A percentile compares a stretch with the other conserved stretches of the same genome.
Conservation (phyloP, 2,888 invertebrate genomes). For the Scaptomyza caliginosa region DNA sequence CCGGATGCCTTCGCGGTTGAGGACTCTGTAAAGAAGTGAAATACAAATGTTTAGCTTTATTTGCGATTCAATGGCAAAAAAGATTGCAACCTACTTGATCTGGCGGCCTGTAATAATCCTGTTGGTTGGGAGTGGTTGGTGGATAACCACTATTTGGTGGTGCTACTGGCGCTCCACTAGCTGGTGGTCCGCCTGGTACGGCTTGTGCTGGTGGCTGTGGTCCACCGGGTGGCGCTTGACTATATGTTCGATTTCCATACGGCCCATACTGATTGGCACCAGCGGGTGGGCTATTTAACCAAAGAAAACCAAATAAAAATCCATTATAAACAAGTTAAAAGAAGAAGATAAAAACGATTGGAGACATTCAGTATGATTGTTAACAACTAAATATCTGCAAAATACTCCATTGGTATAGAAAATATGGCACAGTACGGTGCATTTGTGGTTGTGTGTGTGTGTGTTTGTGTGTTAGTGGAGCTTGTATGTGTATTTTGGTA, state of each 20-base stretch:
- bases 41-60: not conserved
- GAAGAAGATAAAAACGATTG: not conserved
- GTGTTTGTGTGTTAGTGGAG: constrained; percentile 4
- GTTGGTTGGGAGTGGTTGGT: constrained; percentile 85
- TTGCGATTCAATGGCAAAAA: not conserved
- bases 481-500: constrained; percentile 16
- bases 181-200: constrained; percentile 81
- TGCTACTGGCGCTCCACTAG: constrained; percentile 84
- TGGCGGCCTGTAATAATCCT: constrained; percentile 86
- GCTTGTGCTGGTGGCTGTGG: constrained; percentile 85
- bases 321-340: not conserved
- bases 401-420: not conserved
- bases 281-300: constrained; percentile 80
- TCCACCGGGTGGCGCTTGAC: constrained; percentile 84
- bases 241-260: constrained; percentile 83
- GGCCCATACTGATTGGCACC: constrained; percentile 84
- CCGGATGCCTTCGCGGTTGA: constrained; percentile 91
- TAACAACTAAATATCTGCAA: not conserved
- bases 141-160: constrained; percentile 84
- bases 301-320: not conserved
- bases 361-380: not conserved
- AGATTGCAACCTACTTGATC: constrained; percentile 79
- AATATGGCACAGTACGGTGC: constrained; percentile 39
- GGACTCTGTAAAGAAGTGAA: constrained; percentile 86
- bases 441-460: constrained; percentile 22